phyloP scores from a whole-genome alignment of 2,888 invertebrate genomes.

The Coleophora deauratella region DNA sequence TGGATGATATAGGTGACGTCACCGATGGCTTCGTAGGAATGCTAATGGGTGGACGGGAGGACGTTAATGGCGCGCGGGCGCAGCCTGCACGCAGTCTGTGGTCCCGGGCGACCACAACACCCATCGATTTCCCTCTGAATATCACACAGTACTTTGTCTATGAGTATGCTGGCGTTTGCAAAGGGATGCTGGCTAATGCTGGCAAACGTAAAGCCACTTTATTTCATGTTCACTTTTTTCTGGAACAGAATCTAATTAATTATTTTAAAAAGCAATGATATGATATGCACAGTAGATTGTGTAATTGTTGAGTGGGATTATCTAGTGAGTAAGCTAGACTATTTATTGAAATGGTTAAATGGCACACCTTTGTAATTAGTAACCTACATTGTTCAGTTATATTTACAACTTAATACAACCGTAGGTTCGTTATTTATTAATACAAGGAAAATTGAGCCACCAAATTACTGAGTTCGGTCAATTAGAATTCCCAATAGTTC shows the following conservation, averaged over 20 bases:
- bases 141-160: conserved; percentile 2
- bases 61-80: conserved; percentile 35
- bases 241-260: too few relatives aligned
- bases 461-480: conserved; percentile 26
- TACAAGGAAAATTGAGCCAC: conserved; percentile 16
- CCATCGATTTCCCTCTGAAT: conserved; percentile 22
- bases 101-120: conserved; percentile 17
- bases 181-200: too few relatives aligned
- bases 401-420: conserved; percentile 35
- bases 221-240: too few relatives aligned
- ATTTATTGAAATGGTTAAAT: conserved; percentile 38
- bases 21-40: conserved; percentile 45
- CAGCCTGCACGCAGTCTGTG: conserved; percentile 24
- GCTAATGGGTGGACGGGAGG: conserved; percentile 46
- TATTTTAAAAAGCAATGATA: too few relatives aligned
- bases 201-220: too few relatives aligned
- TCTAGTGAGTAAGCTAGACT: conserved; percentile 24
- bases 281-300: too few relatives aligned
- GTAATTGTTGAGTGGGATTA: conserved; percentile 18
- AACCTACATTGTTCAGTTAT: conserved; percentile 39
- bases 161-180: too few relatives aligned
- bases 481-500: conserved; percentile 43
- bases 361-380: conserved; percentile 38
- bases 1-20: conserved; percentile 43
- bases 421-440: too few relatives aligned